Base-by-base conservation (phyloP, 2,797 vertebrate genomes). In the Taenioides sp. region DNA sequence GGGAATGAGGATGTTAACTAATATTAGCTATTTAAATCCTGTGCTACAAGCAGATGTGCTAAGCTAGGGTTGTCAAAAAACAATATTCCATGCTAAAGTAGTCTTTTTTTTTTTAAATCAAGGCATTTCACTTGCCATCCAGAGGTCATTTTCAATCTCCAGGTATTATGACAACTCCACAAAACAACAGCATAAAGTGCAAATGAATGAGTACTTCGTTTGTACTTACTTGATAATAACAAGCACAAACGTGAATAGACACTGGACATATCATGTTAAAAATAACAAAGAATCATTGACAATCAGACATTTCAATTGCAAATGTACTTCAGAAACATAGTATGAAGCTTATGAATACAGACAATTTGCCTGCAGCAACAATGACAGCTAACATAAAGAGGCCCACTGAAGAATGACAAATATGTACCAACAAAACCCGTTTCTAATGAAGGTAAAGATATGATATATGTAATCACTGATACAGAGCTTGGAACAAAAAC, bases 381-480 rank as follows among this genome's bases (percentile, higher is more conserved):
- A 72, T 55, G 67, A 60, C 27, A 77, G 76, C 64, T 77, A 84
- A 74, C 47, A 77, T 25, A 59, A 50, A 62, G 14, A 40, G 25
- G 22, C 37, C 67, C 23, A 57, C 23, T 16, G n/a, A 25, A 67
- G 59, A 43, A 67, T 50, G 47, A 68, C 60, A 76, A 20, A 60
- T 23, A 73, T 58, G 67, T 59, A n/a, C 50, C 43, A 69, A 67
- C 40, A 55, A 81, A 81, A 80, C 62, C 50, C 7, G 73, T 72
- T 77, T 71, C 40, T n/a, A 68, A 65, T 65, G 7, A n/a, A 20
- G 11, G 17, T 31, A 40, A 52, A 0, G 22, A 65, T 10, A 31
- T 61, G 16, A 40, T 40, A 63, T 40, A 22, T 9, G 9, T 7
- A 5, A 49, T 65, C 2, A 18, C 23, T 20, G n/a, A 27, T 14